Base-by-base conservation (phyloP, 2,797 vertebrate species). In the Anniella stebbinsi region DNA sequence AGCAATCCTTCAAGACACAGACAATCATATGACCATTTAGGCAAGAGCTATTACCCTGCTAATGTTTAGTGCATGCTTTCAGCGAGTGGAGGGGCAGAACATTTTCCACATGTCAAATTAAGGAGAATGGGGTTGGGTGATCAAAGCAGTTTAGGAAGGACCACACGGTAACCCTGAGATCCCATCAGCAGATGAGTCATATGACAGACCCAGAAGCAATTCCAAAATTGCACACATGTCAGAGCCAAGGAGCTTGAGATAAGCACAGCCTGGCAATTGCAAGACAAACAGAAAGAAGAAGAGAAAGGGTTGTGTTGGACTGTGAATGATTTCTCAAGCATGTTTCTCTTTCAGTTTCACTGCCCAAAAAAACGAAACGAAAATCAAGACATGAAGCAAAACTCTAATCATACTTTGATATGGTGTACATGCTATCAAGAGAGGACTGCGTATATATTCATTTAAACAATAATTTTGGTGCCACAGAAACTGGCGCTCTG, bases 51-150 rank as follows among this genome's bases (percentile, higher is more conserved):
- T 84, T 84, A 54, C 57, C 72, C 45, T 69, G 57, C 48, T 83
- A 77, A 84, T 38, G 60, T 69, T 81, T 38, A 60, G 10, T 70
- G 67, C 45, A 33, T 45, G 51, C 17, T 81, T 69, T 83, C 28
- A 48, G 38, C 38, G 18, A 30, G 2, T 8, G 25, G 60, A 77
- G 45, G 25, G 89, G 80, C 82, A 21, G 48, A 86, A 80, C 91
- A 80, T 28, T 92, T 95, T 93, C 88, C 83, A 92, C 92, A 94
- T 93, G 90, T 51, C 91, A 88, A 84, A 90, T 91, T 85, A 92
- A 96, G 80, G 88, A 67, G 57, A 63, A 80, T 72, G 81, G 88
- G 89, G 92, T 92, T 38, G 54, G 28, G 15, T 38, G 57, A 66
- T 76, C 60, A 92, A 88, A 51, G 48, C 11, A 69, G 90, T 87